Evolutionary conservation across 2,888 invertebrate genomes (phyloP).

Genomic region (Sicus ferrugineus): DNA sequence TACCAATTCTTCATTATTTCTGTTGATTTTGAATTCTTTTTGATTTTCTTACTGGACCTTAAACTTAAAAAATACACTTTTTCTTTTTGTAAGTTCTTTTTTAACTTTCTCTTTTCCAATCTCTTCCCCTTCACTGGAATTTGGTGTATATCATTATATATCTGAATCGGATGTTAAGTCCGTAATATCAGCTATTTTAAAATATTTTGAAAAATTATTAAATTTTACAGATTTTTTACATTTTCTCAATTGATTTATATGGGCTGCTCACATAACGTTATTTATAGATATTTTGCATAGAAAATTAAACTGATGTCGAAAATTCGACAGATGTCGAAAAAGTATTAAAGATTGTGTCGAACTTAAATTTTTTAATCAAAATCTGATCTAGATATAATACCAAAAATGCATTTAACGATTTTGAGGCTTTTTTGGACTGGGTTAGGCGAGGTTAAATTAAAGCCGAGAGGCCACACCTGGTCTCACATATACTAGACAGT

Average conservation of each 20-base stretch:
- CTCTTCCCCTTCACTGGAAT: not conserved
- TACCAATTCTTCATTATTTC: too few species aligned
- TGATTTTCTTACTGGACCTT: not conserved
- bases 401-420: too few species aligned
- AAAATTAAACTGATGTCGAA: too few species aligned
- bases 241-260: not conserved
- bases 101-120: not conserved
- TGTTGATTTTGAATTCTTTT: not conserved
- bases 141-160: not conserved
- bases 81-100: not conserved
- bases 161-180: not conserved
- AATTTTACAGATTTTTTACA: not conserved
- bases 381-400: too few species aligned
- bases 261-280: not conserved
- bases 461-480: too few species aligned
- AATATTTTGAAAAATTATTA: not conserved
- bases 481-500: too few species aligned
- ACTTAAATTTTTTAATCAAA: too few species aligned
- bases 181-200: not conserved
- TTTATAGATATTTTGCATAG: not conserved
- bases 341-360: too few species aligned
- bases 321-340: too few species aligned
- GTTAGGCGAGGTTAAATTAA: too few species aligned
- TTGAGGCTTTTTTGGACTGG: too few species aligned
- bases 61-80: too few species aligned